Conservation (phyloP, 2,888 invertebrate genomes). For the Agrilus mali region DNA sequence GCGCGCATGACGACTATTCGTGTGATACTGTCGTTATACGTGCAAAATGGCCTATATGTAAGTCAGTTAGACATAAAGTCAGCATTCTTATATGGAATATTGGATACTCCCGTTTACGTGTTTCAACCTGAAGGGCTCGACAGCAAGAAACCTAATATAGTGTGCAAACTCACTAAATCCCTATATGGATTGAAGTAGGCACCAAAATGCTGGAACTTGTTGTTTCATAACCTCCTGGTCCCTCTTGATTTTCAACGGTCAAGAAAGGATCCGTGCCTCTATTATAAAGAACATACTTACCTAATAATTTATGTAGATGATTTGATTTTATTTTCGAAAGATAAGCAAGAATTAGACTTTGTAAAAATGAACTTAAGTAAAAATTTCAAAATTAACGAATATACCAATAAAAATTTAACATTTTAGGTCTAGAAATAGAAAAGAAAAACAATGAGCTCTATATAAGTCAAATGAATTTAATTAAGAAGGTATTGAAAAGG, state of each 20-base stretch:
- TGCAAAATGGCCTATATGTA: conserved; percentile 9
- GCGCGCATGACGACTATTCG: conserved; percentile 15
- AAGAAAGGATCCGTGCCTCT: conserved; percentile 14
- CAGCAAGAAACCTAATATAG: neutral
- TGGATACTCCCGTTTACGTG: conserved; percentile 6
- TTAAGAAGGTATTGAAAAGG: conserved; percentile 12
- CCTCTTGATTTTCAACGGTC: conserved; percentile 11
- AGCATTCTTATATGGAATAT: conserved; percentile 10
- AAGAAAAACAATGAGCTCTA: neutral
- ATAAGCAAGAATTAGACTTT: conserved; percentile 3
- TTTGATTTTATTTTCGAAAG: conserved; percentile 11
- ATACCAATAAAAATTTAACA: conserved; percentile 5
- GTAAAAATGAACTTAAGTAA: conserved; percentile 7
- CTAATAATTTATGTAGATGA: conserved; percentile 13
- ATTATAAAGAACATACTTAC: conserved; percentile 10
- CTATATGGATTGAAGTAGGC: conserved; percentile 10
- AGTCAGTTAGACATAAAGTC: conserved; percentile 10
- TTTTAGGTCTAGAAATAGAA: conserved; percentile 6
- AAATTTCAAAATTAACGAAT: conserved; percentile 11
- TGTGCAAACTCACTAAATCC: neutral
- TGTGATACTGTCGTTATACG: conserved; percentile 10
- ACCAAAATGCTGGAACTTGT: conserved; percentile 13
- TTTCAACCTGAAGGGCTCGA: conserved; percentile 3
- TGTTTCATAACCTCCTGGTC: conserved; percentile 8
- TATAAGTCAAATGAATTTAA: conserved; percentile 11